These are phyloP conservation scores for Rhinogobio ventralis DNA, from an alignment of 2,797 vertebrate species.

Conservation along the genomic window DNA sequence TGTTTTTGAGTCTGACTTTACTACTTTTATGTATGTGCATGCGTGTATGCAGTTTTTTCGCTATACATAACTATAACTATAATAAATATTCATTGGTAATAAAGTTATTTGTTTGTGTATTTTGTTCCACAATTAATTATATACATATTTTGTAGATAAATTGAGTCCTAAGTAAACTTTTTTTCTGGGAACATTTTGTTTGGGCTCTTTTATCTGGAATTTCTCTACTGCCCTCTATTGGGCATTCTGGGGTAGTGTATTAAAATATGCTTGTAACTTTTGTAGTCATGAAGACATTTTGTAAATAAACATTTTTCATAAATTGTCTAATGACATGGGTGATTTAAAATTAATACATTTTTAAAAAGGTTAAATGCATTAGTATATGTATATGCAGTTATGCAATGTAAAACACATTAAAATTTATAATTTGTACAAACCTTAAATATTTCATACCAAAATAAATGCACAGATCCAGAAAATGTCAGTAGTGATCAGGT, in stretches of 20 bases:
- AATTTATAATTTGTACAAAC: neutral
- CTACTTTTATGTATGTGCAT: constrained; percentile 1
- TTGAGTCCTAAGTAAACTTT: too few species aligned
- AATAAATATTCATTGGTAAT: neutral
- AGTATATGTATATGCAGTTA: neutral
- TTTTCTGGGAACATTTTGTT: neutral
- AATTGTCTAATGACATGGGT: neutral
- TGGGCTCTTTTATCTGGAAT: neutral
- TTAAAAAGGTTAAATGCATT: neutral
- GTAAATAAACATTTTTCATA: neutral
- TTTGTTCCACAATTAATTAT: neutral
- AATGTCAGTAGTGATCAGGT: neutral
- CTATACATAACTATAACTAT: neutral
- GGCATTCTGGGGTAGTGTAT: neutral
- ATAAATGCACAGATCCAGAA: neutral
- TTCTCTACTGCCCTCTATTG: constrained; percentile 14
- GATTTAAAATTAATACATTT: neutral
- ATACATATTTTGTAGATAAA: neutral
- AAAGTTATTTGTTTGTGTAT: neutral
- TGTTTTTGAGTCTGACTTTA: neutral
- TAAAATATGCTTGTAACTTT: neutral
- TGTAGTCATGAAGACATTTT: neutral
- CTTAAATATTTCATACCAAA: neutral
- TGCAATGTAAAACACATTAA: neutral
- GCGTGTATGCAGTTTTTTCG: neutral